These are phyloP conservation scores for Furcula furcula DNA, from an alignment of 2,888 invertebrate species.

Conservation along the genomic window DNA sequence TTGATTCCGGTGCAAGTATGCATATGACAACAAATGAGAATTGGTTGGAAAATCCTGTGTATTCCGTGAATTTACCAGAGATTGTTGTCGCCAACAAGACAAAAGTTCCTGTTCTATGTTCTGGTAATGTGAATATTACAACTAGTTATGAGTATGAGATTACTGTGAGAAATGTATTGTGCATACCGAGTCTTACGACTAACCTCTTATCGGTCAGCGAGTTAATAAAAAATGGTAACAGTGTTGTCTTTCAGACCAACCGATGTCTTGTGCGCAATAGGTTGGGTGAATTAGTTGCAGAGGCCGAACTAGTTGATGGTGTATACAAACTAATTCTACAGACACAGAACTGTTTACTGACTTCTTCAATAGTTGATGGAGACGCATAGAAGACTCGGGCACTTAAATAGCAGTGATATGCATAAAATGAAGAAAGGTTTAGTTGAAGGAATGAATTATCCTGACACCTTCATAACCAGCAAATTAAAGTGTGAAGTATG, in stretches of 20 bases:
- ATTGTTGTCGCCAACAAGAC: background rate
- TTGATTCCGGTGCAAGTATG: background rate
- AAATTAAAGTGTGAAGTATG: slow-evolving; percentile 14
- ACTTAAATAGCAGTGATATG: slow-evolving; percentile 15
- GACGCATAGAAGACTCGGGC: slow-evolving; percentile 15
- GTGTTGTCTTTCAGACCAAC: slow-evolving; percentile 11
- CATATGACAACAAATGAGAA: background rate
- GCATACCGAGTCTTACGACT: slow-evolving; percentile 16
- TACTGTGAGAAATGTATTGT: slow-evolving; percentile 13
- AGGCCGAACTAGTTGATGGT: slow-evolving; percentile 13
- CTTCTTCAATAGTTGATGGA: background rate
- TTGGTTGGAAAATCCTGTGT: background rate
- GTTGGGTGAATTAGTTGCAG: slow-evolving; percentile 7
- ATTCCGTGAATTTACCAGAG: background rate
- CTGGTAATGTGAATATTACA: slow-evolving; percentile 4
- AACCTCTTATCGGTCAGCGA: slow-evolving; percentile 23
- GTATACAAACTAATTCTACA: slow-evolving; percentile 14
- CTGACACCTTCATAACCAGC: slow-evolving; percentile 5
- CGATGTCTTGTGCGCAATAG: slow-evolving; percentile 9
- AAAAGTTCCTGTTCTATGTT: background rate
- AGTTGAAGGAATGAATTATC: slow-evolving; percentile 13
- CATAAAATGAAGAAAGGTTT: slow-evolving; percentile 19
- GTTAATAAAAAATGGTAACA: slow-evolving; percentile 20
- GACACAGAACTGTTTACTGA: background rate
- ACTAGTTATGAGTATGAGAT: slow-evolving; percentile 17